A percentile compares a stretch with the other conserved stretches of the same genome.
These are phyloP conservation scores for Melanotaenia maccullochi DNA, from an alignment of 2,797 vertebrate species.

Conservation along the genomic window DNA sequence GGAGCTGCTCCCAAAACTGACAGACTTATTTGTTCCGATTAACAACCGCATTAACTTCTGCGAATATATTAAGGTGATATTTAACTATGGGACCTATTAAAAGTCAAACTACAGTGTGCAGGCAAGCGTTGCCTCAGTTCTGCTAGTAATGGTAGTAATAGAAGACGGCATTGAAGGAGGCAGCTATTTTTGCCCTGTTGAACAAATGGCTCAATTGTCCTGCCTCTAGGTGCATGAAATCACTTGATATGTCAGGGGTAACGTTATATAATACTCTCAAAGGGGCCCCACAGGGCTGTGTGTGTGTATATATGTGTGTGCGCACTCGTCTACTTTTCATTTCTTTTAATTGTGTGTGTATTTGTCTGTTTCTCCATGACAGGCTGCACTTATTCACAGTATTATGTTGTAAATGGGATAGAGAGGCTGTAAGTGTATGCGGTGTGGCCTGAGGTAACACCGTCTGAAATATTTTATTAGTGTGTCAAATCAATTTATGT, in stretches of 20 bases:
- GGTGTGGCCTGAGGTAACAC: conserved; percentile 52
- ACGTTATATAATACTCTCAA: conserved; percentile 74
- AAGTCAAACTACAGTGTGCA: conserved; percentile 27
- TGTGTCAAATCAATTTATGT: conserved; percentile 72
- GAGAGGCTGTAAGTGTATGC: conserved; percentile 20
- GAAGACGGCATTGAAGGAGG: conserved; percentile 57
- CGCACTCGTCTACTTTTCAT: conserved; percentile 25
- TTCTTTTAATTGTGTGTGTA: conserved; percentile 23
- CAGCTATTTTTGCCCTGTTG: conserved; percentile 71
- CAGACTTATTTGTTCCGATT: conserved; percentile 29
- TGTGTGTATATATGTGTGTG: conserved; percentile 24
- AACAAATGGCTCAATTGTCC: conserved; percentile 78
- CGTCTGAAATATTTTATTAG: conserved; percentile 61
- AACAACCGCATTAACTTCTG: conserved; percentile 21
- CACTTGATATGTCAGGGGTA: conserved; percentile 76
- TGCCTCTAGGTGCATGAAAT: conserved; percentile 75
- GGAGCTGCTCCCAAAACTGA: conserved; percentile 10
- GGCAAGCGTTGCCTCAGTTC: conserved; percentile 39
- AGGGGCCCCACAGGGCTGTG: conserved; percentile 41
- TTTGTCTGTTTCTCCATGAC: conserved; percentile 24
- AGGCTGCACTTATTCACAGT: conserved; percentile 14
- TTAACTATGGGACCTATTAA: conserved; percentile 20
- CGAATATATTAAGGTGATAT: conserved; percentile 37
- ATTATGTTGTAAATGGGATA: conserved; percentile 32
- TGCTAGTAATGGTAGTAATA: conserved; percentile 59